Evolutionary conservation across 2,113 vertebrate genomes (phyloP), one percentile per base, ranked within the genome.

Genomic region (Thermophis baileyi): DNA sequence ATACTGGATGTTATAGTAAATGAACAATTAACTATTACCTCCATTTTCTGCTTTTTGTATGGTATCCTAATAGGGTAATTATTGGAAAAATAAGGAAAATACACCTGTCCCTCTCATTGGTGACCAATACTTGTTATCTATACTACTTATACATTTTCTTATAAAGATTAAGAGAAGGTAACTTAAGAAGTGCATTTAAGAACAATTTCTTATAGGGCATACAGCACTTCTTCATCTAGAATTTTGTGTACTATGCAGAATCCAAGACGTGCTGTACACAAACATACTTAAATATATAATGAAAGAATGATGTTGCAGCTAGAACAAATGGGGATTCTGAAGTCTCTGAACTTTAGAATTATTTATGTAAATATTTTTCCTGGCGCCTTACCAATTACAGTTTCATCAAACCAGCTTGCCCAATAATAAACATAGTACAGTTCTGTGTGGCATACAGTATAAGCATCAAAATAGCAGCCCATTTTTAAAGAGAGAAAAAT

Each of bases 21-120:
- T 46, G 95, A 88, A 55, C 22, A 92, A 94, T 90, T 55, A 92
- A 54, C 85, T 85, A 60, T 89, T 93, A 47, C 44, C 30, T 60
- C 90, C 0, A 47, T 89, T 5, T 93, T 24, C 88, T 85, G 88
- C 1, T 40, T 0, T 0, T 89, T 18, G 9, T 30, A 49, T 12
- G 22, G 4, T 94, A 0, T 89, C 91, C 91, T 86, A 85, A 30
- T 91, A 24, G 22, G 89, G 14, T n/a, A 0, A 0, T 9, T 91
- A 87, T 63, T 90, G 24, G 91, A 89, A 85, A 63, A 74, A 55
- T 91, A 30, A 5, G 92, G 74, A 49, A 86, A 60, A 40, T 9
- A n/a, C 85, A 86, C 12, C 8, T 25, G 18, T 12, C 90, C 14
- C 35, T 16, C 87, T 44, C 47, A 53, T 90, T 69, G 89, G 90